phyloP scores from a whole-genome alignment of 2,888 invertebrate species.

The Cyaniris semiargus region DNA sequence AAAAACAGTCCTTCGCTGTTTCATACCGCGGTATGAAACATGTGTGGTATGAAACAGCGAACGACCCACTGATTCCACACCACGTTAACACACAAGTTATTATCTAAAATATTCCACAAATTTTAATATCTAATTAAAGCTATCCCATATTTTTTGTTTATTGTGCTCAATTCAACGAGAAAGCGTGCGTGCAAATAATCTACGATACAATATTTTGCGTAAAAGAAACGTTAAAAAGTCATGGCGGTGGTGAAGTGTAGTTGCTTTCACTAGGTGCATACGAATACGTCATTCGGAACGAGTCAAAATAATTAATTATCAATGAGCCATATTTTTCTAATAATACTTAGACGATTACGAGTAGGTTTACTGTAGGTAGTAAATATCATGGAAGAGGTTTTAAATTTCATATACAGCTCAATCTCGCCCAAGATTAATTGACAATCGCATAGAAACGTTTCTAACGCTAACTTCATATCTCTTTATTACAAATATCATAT shows the following conservation, averaged over 20 bases:
- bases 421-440: conserved; percentile 66
- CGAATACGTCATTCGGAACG: conserved; percentile 29
- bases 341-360: conserved; percentile 20
- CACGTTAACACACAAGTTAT: no score
- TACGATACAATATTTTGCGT: conserved; percentile 18
- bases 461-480: conserved; percentile 57
- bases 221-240: conserved; percentile 18
- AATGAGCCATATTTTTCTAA: conserved; percentile 21
- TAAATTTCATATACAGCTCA: conserved; percentile 43
- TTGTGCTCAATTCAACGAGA: conserved; percentile 65
- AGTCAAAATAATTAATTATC: neutral
- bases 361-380: neutral
- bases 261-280: conserved; percentile 27
- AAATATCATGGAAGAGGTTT: conserved; percentile 36
- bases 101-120: conserved; percentile 14
- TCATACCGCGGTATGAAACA: no score
- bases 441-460: conserved; percentile 64
- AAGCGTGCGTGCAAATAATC: conserved; percentile 51
- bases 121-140: conserved; percentile 73
- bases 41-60: no score
- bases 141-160: conserved; percentile 77
- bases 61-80: neutral
- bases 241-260: conserved; percentile 28
- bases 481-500: conserved; percentile 65
- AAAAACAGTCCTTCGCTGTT: no score